Evolutionary conservation across 2,888 invertebrate species (phyloP).

Genomic region (Psylliodes chrysocephalus): DNA sequence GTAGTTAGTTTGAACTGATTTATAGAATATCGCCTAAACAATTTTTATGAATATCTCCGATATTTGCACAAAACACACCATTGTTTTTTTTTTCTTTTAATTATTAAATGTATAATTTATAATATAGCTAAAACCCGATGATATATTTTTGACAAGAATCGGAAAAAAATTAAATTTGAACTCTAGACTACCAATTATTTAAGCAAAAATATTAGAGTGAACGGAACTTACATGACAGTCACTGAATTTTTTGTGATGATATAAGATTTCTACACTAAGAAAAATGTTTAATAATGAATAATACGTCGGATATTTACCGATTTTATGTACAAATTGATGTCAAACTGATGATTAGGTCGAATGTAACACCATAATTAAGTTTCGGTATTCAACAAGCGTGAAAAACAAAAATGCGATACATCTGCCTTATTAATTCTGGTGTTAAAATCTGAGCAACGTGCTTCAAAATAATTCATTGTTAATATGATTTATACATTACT

Average conservation of each 20-base stretch:
- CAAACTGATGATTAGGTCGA: no score
- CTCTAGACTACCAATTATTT: not conserved
- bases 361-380: no score
- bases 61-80: conserved; percentile 25
- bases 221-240: conserved; percentile 10
- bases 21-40: no score
- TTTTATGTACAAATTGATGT: conserved; percentile 20
- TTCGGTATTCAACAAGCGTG: no score
- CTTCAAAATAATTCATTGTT: not conserved
- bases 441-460: no score
- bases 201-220: conserved; percentile 1
- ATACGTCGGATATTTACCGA: conserved; percentile 3
- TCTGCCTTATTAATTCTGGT: no score
- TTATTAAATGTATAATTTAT: conserved; percentile 9
- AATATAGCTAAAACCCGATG: conserved; percentile 9
- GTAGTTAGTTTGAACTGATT: no score
- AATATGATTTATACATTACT: conserved; percentile 18
- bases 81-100: conserved; percentile 10
- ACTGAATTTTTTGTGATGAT: conserved; percentile 28
- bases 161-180: not conserved
- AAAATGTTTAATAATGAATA: conserved; percentile 16
- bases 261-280: conserved; percentile 15
- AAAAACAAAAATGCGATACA: no score
- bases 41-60: not conserved
- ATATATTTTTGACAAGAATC: not conserved